phyloP scores from a whole-genome alignment of 1,140 invertebrate genomes.

The Mycetomoellerius zeteki region DNA sequence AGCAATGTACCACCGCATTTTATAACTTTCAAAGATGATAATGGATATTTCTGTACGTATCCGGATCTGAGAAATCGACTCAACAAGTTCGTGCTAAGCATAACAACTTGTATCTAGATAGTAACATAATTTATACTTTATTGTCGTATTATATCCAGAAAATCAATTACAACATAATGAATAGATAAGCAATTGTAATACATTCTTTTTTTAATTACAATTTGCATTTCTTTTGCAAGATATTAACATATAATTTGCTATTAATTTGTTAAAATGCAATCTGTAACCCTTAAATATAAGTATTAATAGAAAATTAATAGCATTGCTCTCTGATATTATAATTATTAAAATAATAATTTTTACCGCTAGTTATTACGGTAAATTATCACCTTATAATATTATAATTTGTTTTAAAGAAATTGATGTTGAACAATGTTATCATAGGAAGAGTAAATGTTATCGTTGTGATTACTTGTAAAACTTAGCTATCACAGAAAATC shows the following conservation, averaged over 20 bases:
- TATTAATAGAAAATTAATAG: neutral
- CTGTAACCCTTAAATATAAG: neutral
- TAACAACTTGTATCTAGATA: slow-evolving; percentile 60
- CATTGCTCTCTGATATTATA: neutral
- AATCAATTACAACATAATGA: neutral
- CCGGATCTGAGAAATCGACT: slow-evolving; percentile 67
- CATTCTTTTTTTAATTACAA: neutral
- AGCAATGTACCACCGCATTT: slow-evolving; percentile 79
- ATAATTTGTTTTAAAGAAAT: neutral
- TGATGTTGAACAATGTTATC: neutral
- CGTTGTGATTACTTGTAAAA: neutral
- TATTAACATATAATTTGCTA: neutral
- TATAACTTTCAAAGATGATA: slow-evolving; percentile 67
- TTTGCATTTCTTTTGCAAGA: neutral
- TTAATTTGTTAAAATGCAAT: neutral
- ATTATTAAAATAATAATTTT: neutral
- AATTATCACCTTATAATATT: neutral
- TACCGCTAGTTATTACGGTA: neutral
- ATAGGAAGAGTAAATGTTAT: neutral
- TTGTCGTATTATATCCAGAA: neutral
- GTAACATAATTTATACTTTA: neutral
- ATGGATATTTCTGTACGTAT: slow-evolving; percentile 1
- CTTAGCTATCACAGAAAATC: neutral
- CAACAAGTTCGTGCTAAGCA: slow-evolving; percentile 70
- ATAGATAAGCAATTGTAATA: neutral